Conservation (phyloP, 2,888 invertebrate species). For the Eupithecia exiguata region DNA sequence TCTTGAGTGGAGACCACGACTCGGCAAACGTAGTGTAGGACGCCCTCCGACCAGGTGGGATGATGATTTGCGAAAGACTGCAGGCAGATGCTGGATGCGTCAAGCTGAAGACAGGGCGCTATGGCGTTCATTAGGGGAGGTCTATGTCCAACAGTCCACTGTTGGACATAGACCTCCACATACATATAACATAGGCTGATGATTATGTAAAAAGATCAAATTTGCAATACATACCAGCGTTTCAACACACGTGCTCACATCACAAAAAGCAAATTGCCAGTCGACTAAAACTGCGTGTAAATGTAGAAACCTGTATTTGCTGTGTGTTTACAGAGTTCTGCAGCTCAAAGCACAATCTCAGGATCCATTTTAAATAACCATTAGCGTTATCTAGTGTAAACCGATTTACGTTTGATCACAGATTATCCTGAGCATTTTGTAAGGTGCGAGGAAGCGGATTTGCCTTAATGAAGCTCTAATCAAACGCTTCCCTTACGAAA, state of each 20-base stretch:
- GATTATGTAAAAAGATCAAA: too few species aligned
- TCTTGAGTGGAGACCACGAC: too few species aligned
- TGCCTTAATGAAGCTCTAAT: constrained; percentile 47
- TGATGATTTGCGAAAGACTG: too few species aligned
- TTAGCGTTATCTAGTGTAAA: constrained; percentile 29
- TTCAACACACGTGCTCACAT: neutral
- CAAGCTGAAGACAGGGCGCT: too few species aligned
- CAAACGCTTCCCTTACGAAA: constrained; percentile 42
- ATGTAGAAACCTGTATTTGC: neutral
- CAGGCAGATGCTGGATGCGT: too few species aligned
- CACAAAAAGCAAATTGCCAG: neutral
- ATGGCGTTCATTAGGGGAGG: too few species aligned
- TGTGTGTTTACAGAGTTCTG: neutral
- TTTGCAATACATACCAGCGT: neutral
- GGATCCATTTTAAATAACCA: constrained; percentile 12
- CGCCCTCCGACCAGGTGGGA: too few species aligned
- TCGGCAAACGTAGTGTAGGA: too few species aligned
- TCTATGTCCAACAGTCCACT: too few species aligned
- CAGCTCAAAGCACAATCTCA: constrained; percentile 4
- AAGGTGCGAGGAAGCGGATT: constrained; percentile 39
- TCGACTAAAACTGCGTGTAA: neutral
- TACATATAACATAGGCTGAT: too few species aligned
- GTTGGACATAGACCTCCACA: too few species aligned
- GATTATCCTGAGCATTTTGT: constrained; percentile 38
- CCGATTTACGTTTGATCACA: constrained; percentile 38